Evolutionary conservation across 2,888 invertebrate genomes (phyloP).

Genomic region (Leucoma salicis): DNA sequence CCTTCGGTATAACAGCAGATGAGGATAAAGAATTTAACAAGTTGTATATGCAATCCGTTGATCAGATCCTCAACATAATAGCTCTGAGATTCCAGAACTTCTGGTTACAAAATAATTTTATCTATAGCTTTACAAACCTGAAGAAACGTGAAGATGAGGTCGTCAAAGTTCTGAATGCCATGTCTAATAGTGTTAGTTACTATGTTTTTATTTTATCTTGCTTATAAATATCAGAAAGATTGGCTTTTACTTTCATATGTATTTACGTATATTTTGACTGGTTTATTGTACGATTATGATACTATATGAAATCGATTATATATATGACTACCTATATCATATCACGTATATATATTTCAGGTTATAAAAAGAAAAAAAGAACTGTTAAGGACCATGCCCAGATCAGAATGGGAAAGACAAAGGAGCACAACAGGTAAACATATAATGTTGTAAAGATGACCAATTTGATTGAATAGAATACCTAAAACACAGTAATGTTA

Average conservation of each 20-base stretch:
- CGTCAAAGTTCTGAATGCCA: constrained; percentile 31
- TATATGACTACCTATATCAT: too few species aligned
- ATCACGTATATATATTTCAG: constrained; percentile 11
- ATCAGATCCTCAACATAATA: constrained; percentile 29
- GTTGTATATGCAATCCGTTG: constrained; percentile 33
- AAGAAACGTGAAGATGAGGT: constrained; percentile 32
- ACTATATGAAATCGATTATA: too few species aligned
- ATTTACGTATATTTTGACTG: too few species aligned
- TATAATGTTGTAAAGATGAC: too few species aligned
- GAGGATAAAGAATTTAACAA: constrained; percentile 34
- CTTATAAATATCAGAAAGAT: too few species aligned
- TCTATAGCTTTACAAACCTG: constrained; percentile 30
- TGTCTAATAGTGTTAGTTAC: constrained; percentile 35
- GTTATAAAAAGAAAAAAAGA: constrained; percentile 30
- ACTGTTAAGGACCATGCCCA: constrained; percentile 15
- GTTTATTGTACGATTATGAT: too few species aligned
- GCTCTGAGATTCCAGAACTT: constrained; percentile 33
- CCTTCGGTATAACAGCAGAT: constrained; percentile 35
- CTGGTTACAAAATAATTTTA: constrained; percentile 37
- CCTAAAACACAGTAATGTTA: too few species aligned
- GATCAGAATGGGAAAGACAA: constrained; percentile 19
- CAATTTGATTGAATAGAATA: too few species aligned
- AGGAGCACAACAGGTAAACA: constrained; percentile 18
- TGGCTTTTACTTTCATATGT: too few species aligned
- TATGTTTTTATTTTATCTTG: not conserved